Evolutionary conservation across 2,888 invertebrate genomes (phyloP).

Genomic region (Drosophila rubida): DNA sequence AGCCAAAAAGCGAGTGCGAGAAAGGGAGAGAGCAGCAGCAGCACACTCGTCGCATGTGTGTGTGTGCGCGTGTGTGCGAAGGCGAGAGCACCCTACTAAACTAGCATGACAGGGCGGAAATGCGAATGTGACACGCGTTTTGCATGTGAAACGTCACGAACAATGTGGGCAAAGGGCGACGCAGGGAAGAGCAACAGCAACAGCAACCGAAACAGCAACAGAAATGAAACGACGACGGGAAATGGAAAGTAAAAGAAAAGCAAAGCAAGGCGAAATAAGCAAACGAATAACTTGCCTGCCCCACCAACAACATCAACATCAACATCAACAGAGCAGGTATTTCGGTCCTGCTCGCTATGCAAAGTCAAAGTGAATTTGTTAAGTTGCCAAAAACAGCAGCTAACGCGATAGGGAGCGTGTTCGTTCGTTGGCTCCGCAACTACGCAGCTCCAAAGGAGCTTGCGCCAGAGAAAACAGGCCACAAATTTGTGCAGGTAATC

Average conservation of each 20-base stretch:
- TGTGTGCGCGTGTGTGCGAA: constrained; percentile 26
- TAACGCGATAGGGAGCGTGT: not conserved
- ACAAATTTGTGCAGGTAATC: constrained; percentile 42
- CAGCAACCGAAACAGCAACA: constrained; percentile 4
- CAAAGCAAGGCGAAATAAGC: constrained; percentile 18
- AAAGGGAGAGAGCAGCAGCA: constrained; percentile 22
- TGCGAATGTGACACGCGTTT: constrained; percentile 81
- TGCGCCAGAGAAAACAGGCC: constrained; percentile 24
- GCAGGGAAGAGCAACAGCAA: not conserved
- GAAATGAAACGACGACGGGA: constrained; percentile 1
- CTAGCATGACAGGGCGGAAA: constrained; percentile 80
- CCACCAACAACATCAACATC: not conserved
- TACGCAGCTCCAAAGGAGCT: too few species aligned
- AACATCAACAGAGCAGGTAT: constrained; percentile 10
- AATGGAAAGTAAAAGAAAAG: constrained; percentile 23
- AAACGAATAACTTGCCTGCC: constrained; percentile 27
- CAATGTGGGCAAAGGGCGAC: constrained; percentile 49
- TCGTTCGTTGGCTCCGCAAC: too few species aligned
- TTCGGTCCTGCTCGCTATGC: constrained; percentile 14
- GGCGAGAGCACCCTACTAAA: constrained; percentile 54
- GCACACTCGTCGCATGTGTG: not conserved
- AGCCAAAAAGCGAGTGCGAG: constrained; percentile 60
- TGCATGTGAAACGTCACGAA: constrained; percentile 81
- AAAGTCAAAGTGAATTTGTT: constrained; percentile 64
- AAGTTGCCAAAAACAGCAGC: constrained; percentile 61